Conservation (phyloP, 2,797 vertebrate genomes). For the Melopsittacus undulatus region DNA sequence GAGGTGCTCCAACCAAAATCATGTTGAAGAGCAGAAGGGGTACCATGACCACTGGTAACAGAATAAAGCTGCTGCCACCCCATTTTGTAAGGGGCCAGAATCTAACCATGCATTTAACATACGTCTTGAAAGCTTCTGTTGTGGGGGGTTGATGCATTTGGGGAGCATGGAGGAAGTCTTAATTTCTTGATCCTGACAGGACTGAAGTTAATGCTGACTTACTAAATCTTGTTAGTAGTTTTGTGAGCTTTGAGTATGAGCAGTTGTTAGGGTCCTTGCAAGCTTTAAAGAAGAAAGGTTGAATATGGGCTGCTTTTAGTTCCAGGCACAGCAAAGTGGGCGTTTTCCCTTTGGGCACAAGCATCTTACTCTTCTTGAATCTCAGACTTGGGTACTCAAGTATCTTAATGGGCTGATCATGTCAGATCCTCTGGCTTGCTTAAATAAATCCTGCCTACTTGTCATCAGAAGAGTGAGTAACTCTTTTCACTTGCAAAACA, state of each 20-base stretch:
- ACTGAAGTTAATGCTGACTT: background rate
- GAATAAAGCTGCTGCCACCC: background rate
- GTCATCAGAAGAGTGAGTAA: background rate
- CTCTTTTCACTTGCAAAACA: background rate
- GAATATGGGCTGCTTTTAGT: background rate
- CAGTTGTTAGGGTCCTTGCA: background rate
- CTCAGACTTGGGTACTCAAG: background rate
- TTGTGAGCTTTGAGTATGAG: background rate
- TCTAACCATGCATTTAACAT: accelerated
- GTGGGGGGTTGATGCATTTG: background rate
- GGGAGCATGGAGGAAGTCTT: background rate
- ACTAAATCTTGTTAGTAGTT: background rate
- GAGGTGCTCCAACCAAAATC: background rate
- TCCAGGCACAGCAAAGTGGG: background rate
- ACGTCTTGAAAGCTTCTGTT: background rate
- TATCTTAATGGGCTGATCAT: background rate
- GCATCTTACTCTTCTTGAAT: background rate
- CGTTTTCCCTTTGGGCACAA: background rate
- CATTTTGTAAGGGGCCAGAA: background rate
- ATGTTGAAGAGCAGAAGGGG: background rate
- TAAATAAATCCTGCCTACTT: background rate
- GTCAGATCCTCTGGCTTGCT: background rate
- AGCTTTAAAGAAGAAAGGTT: background rate
- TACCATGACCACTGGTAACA: background rate
- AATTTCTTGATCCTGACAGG: background rate